phyloP scores from a whole-genome alignment of 1,140 invertebrate species.

The Drosophila albomicans region DNA sequence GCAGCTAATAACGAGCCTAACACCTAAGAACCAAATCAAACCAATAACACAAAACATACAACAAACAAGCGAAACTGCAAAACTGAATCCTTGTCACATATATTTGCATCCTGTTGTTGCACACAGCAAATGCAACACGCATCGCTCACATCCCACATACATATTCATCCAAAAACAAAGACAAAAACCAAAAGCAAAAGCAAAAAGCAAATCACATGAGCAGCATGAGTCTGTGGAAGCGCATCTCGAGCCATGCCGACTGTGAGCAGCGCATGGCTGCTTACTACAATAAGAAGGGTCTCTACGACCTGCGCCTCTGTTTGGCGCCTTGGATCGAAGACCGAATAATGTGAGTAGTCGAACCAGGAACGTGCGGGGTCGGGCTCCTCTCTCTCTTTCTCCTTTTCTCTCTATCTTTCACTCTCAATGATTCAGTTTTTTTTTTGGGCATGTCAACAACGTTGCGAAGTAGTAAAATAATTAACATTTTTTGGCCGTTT shows the following conservation, averaged over 20 bases:
- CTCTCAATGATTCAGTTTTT: background rate
- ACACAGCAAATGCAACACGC: background rate
- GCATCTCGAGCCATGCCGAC: conserved; percentile 76
- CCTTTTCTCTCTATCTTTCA: background rate
- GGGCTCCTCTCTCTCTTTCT: background rate
- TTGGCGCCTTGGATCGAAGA: conserved; percentile 84
- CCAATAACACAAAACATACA: conserved; percentile 22
- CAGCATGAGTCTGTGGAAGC: conserved; percentile 83
- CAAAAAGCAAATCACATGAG: conserved; percentile 21
- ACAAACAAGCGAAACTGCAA: background rate
- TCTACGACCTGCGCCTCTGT: conserved; percentile 77
- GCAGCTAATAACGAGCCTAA: conserved; percentile 26
- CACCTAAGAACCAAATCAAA: conserved; percentile 23
- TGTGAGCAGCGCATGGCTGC: conserved; percentile 79
- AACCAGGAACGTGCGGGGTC: background rate
- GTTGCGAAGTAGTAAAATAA: background rate
- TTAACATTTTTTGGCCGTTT: background rate
- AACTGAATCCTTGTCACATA: conserved; percentile 23
- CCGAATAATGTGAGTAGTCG: conserved; percentile 82
- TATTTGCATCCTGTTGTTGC: conserved; percentile 26
- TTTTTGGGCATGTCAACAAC: background rate
- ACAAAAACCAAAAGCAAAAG: conserved; percentile 6
- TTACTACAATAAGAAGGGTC: conserved; percentile 83
- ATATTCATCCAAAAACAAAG: conserved; percentile 10
- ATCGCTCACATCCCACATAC: background rate